Percentiles rank a stretch among this genome's conserved stretches.
Evolutionary conservation across 2,797 vertebrate species (phyloP).

Genomic region (Poecilia wingei): DNA sequence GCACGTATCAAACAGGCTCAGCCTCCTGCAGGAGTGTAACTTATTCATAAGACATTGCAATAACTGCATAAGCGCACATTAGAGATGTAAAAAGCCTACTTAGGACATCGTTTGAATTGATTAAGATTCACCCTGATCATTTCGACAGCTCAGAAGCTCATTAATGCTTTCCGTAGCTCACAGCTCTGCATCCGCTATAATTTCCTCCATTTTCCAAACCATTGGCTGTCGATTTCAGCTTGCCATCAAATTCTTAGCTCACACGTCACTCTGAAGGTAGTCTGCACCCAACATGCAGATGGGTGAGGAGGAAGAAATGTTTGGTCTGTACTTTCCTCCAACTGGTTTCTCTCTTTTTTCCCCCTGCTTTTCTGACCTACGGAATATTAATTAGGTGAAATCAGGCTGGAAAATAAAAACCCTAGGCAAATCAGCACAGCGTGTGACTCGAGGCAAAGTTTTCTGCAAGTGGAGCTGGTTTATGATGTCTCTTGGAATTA

Average conservation of each 20-base stretch:
- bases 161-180: constrained; percentile 27
- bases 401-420: constrained; percentile 12
- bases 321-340: constrained; percentile 33
- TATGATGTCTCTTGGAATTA: constrained; percentile 17
- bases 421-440: neutral
- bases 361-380: constrained; percentile 16
- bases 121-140: constrained; percentile 38
- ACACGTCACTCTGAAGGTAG: constrained; percentile 54
- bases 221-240: constrained; percentile 46
- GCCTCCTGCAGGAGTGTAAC: constrained; percentile 44
- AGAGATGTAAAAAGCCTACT: constrained; percentile 18
- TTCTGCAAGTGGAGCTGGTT: constrained; percentile 10
- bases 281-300: constrained; percentile 46
- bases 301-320: constrained; percentile 15
- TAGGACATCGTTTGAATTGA: constrained; percentile 32
- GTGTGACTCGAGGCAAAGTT: constrained; percentile 12
- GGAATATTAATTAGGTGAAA: constrained; percentile 6
- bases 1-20: constrained; percentile 47
- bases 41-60: constrained; percentile 37
- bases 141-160: constrained; percentile 21
- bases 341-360: constrained; percentile 24
- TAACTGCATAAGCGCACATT: constrained; percentile 24
- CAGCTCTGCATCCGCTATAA: constrained; percentile 16
- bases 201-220: constrained; percentile 38
- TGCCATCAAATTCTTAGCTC: constrained; percentile 59